Base-by-base conservation (phyloP, 2,888 invertebrate species). In the Dasypolia templi region DNA sequence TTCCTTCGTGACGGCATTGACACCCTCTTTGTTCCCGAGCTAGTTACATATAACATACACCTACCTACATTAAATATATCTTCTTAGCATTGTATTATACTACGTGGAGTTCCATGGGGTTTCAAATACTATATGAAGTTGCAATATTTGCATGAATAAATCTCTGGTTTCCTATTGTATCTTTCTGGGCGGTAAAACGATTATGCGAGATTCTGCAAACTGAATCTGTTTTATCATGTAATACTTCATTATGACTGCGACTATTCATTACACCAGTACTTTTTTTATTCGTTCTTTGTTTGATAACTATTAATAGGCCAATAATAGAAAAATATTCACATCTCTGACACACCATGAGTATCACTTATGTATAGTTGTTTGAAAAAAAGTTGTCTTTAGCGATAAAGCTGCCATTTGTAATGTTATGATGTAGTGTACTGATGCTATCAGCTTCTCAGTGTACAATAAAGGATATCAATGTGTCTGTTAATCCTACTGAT, bases 1-100 rank as follows among this genome's bases (percentile, higher is more conserved):
- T 82, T 77, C 68, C 73, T 82, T 62, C 58, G 77, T 77, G 77
- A 77, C 67, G 67, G n/a, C n/a, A n/a, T n/a, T n/a, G n/a, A 44
- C 67, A 80, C 59, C 58, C 58, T 70, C 70, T 77, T 72, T 72
- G 55, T 77, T 79, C 46, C 71, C 35, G 44, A 77, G 59, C 67
- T 55, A 72, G 63, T 64, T 77, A n/a, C n/a, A n/a, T n/a, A 64
- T 35, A 67, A 49, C 70, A 42, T 26, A 64, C 14, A 58, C 39
- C 11, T 42, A 46, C 32, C 55, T 77, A 19, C 29, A 58, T 62
- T 29, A 26, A 32, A 58, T 59, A 46, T 39, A n/a, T 17, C 22
- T 29, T 55, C 61, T 63, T 63, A 22, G 44, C 22, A 55, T 62
- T 42, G 46, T 71, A 44, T 59, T 44, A n/a, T 11, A 71, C 19